Conservation (phyloP, 2,113 vertebrate genomes). For the Podarcis muralis region DNA sequence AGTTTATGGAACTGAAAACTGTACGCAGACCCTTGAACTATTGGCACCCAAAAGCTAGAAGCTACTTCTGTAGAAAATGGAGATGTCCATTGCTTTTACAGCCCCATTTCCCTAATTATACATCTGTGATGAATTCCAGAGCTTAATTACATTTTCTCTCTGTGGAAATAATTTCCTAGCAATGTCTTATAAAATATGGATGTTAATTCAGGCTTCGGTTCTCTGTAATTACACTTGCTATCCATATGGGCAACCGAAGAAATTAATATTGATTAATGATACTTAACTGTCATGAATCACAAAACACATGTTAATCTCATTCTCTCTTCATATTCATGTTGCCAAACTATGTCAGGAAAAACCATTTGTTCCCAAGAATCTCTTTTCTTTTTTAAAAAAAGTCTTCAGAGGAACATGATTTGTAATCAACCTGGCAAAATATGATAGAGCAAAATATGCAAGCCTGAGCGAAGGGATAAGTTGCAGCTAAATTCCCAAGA, state of each 20-base stretch:
- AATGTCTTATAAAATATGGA: conserved; percentile 14
- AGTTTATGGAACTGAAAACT: not conserved
- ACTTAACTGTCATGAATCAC: conserved; percentile 34
- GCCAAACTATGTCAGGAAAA: conserved; percentile 56
- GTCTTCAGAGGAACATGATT: conserved; percentile 5
- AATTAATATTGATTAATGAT: conserved; percentile 56
- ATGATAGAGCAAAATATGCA: conserved; percentile 4
- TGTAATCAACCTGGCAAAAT: not conserved
- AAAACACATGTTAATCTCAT: conserved; percentile 44
- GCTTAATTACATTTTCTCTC: not conserved
- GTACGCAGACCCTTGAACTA: not conserved
- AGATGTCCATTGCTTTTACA: not conserved
- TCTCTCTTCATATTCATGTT: conserved; percentile 48
- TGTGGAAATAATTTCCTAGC: conserved; percentile 6
- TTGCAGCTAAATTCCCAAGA: not conserved
- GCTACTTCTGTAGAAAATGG: not conserved
- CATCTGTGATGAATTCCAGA: not conserved
- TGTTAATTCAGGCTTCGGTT: not conserved
- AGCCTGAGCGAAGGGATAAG: not conserved
- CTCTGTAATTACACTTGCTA: conserved; percentile 50
- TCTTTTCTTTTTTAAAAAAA: conserved; percentile 7
- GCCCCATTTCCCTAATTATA: not conserved
- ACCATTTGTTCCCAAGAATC: conserved; percentile 54
- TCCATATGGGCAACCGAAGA: not conserved
- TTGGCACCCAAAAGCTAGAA: not conserved